Evolutionary conservation across 37 sponge, comb jelly and placozoan genomes (phyloP).

Genomic region (Axinella damicornis): DNA sequence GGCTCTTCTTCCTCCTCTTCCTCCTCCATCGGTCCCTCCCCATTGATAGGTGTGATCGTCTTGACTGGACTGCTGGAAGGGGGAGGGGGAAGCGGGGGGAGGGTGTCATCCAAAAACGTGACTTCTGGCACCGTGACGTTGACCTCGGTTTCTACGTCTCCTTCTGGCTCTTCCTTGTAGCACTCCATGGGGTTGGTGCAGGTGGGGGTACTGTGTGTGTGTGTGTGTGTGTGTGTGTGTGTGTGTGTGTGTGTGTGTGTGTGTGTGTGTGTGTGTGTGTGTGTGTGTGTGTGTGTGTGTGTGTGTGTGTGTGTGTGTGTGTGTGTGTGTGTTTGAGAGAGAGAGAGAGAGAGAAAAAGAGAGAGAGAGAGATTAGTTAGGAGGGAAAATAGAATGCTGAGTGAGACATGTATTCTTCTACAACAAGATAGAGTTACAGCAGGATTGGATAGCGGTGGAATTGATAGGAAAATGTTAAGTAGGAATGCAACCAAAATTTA

Average conservation of each 20-base stretch:
- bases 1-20: neutral
- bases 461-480: too few species aligned
- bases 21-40: neutral
- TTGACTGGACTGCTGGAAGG: neutral
- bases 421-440: too few species aligned
- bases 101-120: neutral
- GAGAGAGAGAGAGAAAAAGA: too few species aligned
- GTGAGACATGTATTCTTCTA: too few species aligned
- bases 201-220: constrained; percentile 14
- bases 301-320: constrained; percentile 10
- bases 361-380: too few species aligned
- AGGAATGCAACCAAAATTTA: too few species aligned
- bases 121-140: constrained; percentile 1
- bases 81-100: neutral
- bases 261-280: constrained; percentile 16
- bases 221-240: too few species aligned
- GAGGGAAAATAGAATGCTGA: too few species aligned
- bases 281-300: constrained; percentile 8
- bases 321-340: constrained; percentile 19
- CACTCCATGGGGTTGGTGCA: constrained; percentile 35
- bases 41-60: neutral
- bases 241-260: constrained; percentile 43
- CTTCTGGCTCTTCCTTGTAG: constrained; percentile 10
- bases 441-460: too few species aligned
- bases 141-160: constrained; percentile 19